A percentile compares a stretch with the other conserved stretches of the same genome.
phyloP scores from a whole-genome alignment of 2,113 vertebrate species.

The Hassar affinis region DNA sequence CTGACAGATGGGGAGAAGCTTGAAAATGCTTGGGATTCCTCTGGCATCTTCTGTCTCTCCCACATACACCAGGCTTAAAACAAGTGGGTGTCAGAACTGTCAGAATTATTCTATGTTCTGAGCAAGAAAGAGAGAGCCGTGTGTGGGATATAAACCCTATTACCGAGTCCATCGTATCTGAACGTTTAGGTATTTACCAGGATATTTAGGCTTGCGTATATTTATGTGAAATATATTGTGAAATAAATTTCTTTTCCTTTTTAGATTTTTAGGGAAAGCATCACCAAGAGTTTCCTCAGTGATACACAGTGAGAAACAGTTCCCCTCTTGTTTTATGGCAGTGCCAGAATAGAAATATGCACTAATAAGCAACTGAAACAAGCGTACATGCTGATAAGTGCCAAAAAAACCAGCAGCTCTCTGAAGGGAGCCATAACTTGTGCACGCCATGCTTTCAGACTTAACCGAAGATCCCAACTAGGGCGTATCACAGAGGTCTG shows the following conservation, averaged over 20 bases:
- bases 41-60: slow-evolving; percentile 38
- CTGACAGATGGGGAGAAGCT: slow-evolving; percentile 34
- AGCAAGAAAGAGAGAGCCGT: background rate
- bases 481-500: slow-evolving; percentile 25
- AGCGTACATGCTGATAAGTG: background rate
- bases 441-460: slow-evolving; percentile 1
- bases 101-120: slow-evolving; percentile 31
- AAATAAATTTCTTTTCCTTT: background rate
- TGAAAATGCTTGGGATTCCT: slow-evolving; percentile 43
- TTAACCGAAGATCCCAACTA: slow-evolving; percentile 41
- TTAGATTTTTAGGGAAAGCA: background rate
- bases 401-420: slow-evolving; percentile 28
- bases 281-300: background rate
- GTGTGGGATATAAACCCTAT: slow-evolving; percentile 6
- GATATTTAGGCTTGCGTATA: background rate
- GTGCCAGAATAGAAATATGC: background rate
- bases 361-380: slow-evolving; percentile 27
- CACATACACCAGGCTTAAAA: slow-evolving; percentile 36
- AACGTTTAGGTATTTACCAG: background rate
- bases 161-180: background rate
- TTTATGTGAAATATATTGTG: background rate
- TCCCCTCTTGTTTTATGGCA: background rate
- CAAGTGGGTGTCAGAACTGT: slow-evolving; percentile 38
- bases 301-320: background rate
- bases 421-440: slow-evolving; percentile 13